Base-by-base conservation (phyloP, 2,113 vertebrate species). In the Ondatra zibethicus region DNA sequence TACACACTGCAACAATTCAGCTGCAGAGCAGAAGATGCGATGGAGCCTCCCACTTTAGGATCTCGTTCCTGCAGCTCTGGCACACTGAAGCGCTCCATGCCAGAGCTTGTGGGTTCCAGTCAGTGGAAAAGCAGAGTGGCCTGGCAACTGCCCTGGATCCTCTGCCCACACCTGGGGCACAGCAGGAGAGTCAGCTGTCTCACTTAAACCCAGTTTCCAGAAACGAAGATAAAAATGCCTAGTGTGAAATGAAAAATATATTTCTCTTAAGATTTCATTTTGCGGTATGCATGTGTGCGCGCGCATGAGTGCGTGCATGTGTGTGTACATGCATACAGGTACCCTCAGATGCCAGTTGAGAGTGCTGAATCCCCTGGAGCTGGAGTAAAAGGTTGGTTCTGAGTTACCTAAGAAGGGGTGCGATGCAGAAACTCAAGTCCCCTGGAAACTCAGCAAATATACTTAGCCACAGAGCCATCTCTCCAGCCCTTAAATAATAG, bases 1-100 rank as follows among this genome's bases (percentile, higher is more conserved):
- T 96, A 97, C 78, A 94, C 77, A 55, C 58, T 86, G 78, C 33
- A 95, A 93, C 94, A 96, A 94, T 80, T 96, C 78, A 96, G 90
- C 63, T 92, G 78, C 86, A 52, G 61, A 91, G 27, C n/a, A 87
- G 89, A 92, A 95, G 91, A 96, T 88, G 55, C 94, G 80, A 72
- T 39, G 61, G 39, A 87, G 23, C 82, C 89, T 96, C 77, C 89
- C 82, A 89, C 94, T 87, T 50, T 14, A 66, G 27, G 42, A 23
- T 70, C 50, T 84, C 7, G 5, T 52, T 33, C 16, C 25, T 0
- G 3, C 61, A 52, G 10, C 65, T 86, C 0, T 42, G 91, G 91
- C 70, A 89, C 66, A 68, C 91, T 82, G 29, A 91, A 42, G 16
- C 1, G 7, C 47, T 73, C 47, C 36, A 86, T 61, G 50, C 52